These are phyloP conservation scores for Dendrophyllia cribrosa DNA, from an alignment of 64 coral and sea anemone genomes.

Conservation along the genomic window DNA sequence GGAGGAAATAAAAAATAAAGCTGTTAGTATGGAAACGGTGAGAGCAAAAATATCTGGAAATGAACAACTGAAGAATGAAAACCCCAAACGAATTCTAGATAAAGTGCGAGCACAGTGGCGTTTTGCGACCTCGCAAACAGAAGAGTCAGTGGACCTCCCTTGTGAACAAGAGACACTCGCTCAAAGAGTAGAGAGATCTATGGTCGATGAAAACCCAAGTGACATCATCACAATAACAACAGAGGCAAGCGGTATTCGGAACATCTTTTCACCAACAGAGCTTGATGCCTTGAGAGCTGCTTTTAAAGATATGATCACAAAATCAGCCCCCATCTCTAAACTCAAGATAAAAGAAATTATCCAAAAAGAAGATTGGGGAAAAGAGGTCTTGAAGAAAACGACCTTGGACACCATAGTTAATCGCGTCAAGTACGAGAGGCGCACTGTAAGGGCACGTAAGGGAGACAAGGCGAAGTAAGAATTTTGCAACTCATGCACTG, in stretches of 20 bases:
- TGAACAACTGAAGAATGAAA: slow-evolving; percentile 16
- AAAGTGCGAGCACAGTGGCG: slow-evolving; percentile 47
- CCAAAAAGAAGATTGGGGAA: slow-evolving; percentile 17
- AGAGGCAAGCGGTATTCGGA: not conserved
- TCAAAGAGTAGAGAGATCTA: slow-evolving; percentile 5
- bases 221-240: not conserved
- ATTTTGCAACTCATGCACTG: too few relatives aligned
- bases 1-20: slow-evolving; percentile 30
- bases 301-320: not conserved
- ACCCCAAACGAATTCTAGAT: slow-evolving; percentile 35
- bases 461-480: too few relatives aligned
- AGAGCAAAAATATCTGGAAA: slow-evolving; percentile 33
- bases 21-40: slow-evolving; percentile 24
- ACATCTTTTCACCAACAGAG: not conserved
- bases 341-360: slow-evolving; percentile 15
- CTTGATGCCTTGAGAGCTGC: not conserved
- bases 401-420: slow-evolving; percentile 32
- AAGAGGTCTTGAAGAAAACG: not conserved
- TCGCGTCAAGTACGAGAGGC: slow-evolving; percentile 16
- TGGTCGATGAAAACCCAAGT: too few relatives aligned
- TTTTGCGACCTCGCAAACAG: not conserved
- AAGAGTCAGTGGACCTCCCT: not conserved
- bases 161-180: slow-evolving; percentile 2
- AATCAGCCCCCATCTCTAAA: not conserved
- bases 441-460: not conserved